Percentiles rank a stretch among this genome's conserved stretches.
phyloP scores from a whole-genome alignment of 2,888 invertebrate species.

The Reticulitermes lucifugus region DNA sequence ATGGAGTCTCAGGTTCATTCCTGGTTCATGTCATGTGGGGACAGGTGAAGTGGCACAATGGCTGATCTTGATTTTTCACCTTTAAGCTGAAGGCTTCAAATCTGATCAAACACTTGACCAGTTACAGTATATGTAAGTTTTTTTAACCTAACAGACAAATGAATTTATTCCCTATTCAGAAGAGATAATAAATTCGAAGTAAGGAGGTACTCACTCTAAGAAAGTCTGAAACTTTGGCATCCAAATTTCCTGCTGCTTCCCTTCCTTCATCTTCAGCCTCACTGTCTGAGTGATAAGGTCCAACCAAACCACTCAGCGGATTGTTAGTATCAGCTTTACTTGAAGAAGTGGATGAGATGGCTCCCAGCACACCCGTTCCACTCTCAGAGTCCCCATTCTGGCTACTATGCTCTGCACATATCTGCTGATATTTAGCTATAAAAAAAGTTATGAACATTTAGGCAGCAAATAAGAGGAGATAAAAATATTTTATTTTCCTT shows the following conservation, averaged over 20 bases:
- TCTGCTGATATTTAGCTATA: slow-evolving; percentile 58
- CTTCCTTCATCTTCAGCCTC: slow-evolving; percentile 52
- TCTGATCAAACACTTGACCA: too few relatives aligned
- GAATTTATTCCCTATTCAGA: too few relatives aligned
- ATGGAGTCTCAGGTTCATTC: too few relatives aligned
- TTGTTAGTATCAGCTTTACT: slow-evolving; percentile 45
- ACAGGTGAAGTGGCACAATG: not conserved
- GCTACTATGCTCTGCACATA: slow-evolving; percentile 54
- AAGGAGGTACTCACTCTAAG: slow-evolving; percentile 51
- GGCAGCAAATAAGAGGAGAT: too few relatives aligned
- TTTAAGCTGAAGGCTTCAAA: too few relatives aligned
- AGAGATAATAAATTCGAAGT: too few relatives aligned
- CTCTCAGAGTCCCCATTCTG: slow-evolving; percentile 48
- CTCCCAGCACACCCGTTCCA: not conserved
- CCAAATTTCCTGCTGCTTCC: slow-evolving; percentile 48
- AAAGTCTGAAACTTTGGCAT: slow-evolving; percentile 56
- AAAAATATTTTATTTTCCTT: too few relatives aligned
- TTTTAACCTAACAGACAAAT: too few relatives aligned
- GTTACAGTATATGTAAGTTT: too few relatives aligned
- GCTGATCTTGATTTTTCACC: too few relatives aligned
- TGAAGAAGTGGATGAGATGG: slow-evolving; percentile 41
- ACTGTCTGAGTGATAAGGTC: slow-evolving; percentile 55
- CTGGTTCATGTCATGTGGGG: too few relatives aligned
- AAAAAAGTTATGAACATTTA: slow-evolving; percentile 10
- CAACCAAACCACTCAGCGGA: slow-evolving; percentile 54